Evolutionary conservation across 1,140 invertebrate genomes (phyloP), one percentile per base, ranked within the genome.

Genomic region (Drosophila novamexicana): DNA sequence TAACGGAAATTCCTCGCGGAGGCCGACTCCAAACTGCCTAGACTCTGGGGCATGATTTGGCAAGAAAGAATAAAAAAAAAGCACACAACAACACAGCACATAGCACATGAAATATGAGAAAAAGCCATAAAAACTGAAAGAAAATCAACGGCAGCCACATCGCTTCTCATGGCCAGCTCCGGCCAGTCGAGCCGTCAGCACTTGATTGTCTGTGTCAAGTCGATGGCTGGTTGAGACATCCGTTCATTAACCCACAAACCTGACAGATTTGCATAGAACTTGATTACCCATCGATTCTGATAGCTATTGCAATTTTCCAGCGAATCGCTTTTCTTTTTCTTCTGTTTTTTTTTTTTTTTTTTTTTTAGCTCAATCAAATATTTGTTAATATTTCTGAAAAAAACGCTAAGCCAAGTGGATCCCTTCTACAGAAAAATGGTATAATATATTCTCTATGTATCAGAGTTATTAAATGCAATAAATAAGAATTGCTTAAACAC

Each of bases 211-310:
- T 58, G n/a, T 75, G 72, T 75, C 66, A 75, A 70, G 72, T 75
- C 40, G 37, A 44, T n/a, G 57, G 39, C 37, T 45, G 52, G 64
- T 74, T 50, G 69, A 77, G 71, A 72, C 76, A 83, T 83, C 81
- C 80, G 81, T 73, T 83, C 80, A 79, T 81, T 78, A 85, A 78
- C 75, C 75, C 59, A 81, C 56, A 85, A 78, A 69, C 67, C 53
- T 50, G 63, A 65, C 59, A 75, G 62, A 58, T 78, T 67, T 74
- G 53, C 42, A 68, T 75, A 65, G 50, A 75, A 69, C 52, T 70
- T 69, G 64, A 84, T 79, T 77, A 67, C 57, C 37, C 77, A 70
- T 84, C 68, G 64, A 65, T 83, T 65, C 63, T 44, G 50, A 62
- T 45, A 58, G 34, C 49, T 62, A 22, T 57, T 39, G 58, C 47